Conservation (phyloP, 2,888 invertebrate genomes). For the Podotricha telesiphe region DNA sequence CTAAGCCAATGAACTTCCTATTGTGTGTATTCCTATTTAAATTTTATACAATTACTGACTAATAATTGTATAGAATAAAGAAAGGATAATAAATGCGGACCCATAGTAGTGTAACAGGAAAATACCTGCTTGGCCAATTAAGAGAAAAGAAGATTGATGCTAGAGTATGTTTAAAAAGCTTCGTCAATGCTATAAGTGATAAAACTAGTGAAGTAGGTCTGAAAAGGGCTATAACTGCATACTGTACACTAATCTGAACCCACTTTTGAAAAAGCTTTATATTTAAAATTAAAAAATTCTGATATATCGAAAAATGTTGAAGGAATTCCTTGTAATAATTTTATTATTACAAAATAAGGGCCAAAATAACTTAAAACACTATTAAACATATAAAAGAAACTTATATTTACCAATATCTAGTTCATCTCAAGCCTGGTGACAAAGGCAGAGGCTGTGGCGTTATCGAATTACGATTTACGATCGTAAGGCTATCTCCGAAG, state of each 20-base stretch:
- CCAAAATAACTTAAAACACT: background rate
- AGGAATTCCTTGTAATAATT: no score
- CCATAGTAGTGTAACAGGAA: no score
- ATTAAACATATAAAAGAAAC: background rate
- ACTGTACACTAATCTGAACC: no score
- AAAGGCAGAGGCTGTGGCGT: conserved; percentile 52
- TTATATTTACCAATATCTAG: conserved; percentile 11
- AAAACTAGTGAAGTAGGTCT: no score
- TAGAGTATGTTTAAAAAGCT: no score
- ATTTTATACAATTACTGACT: background rate
- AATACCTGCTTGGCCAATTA: no score
- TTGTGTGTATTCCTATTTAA: background rate
- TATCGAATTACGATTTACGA: conserved; percentile 80
- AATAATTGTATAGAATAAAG: background rate
- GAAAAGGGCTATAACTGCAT: no score
- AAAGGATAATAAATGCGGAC: background rate
- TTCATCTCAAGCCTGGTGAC: conserved; percentile 41
- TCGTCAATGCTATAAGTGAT: no score
- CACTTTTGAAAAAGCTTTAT: no score
- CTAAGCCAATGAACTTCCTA: conserved; percentile 36
- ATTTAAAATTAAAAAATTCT: no score
- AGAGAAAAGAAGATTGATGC: no score
- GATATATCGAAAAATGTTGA: no score
- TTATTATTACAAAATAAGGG: background rate
- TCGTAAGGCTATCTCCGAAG: conserved; percentile 67